Evolutionary conservation across 2,797 vertebrate genomes (phyloP).

Genomic region (Erethizon dorsatum): DNA sequence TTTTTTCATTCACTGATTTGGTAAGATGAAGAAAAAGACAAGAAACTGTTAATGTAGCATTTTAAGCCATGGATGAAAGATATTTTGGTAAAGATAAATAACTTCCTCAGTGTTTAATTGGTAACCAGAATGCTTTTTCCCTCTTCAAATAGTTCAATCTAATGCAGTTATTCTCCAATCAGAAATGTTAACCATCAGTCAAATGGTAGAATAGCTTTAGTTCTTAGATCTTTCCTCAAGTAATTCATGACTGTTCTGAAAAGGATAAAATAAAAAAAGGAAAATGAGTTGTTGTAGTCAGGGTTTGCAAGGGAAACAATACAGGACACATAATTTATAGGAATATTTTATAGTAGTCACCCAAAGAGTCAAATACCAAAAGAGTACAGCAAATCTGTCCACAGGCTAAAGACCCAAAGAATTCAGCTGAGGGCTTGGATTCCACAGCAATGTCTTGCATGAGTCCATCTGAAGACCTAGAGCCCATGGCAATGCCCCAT

Average conservation of each 20-base stretch:
- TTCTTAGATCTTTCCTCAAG: slow-evolving; percentile 42
- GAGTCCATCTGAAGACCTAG: too few species aligned
- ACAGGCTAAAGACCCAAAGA: too few species aligned
- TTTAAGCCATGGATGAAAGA: not conserved
- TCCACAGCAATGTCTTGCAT: too few species aligned
- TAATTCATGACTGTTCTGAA: slow-evolving; percentile 31
- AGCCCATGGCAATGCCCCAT: too few species aligned
- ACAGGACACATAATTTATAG: too few species aligned
- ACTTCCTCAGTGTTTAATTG: not conserved
- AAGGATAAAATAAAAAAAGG: slow-evolving; percentile 8
- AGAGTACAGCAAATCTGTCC: too few species aligned
- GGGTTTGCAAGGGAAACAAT: too few species aligned
- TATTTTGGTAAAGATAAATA: not conserved
- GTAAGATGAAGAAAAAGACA: not conserved
- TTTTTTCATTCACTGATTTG: not conserved
- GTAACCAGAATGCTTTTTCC: not conserved
- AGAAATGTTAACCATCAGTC: slow-evolving; percentile 41
- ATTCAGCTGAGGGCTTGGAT: too few species aligned
- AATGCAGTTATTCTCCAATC: not conserved
- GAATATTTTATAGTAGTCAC: too few species aligned
- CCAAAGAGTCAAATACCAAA: too few species aligned
- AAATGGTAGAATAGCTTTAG: slow-evolving; percentile 11
- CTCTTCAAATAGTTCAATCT: not conserved
- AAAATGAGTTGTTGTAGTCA: too few species aligned
- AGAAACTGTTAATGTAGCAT: not conserved